Conservation (phyloP, 2,888 invertebrate genomes). For the Eucera pruinosa region DNA sequence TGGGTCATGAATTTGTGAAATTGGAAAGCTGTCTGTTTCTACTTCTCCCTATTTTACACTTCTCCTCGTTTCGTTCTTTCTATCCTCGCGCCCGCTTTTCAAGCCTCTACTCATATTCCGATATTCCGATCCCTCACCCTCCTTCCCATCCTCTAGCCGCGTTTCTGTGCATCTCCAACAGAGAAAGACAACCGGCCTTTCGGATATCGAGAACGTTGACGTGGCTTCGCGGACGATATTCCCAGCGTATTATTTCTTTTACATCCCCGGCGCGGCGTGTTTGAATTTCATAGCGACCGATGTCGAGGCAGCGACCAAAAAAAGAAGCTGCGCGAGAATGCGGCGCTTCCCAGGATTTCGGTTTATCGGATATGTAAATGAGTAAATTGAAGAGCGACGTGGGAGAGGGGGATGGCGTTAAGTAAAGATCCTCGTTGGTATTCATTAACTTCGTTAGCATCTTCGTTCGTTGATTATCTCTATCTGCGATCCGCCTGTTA, state of each 20-base stretch:
- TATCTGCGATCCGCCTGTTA: not conserved
- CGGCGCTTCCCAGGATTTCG: not conserved
- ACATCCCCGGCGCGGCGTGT: not conserved
- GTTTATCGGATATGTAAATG: not conserved
- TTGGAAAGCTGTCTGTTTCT: constrained; percentile 71
- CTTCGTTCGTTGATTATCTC: not conserved
- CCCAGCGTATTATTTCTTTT: constrained; percentile 32
- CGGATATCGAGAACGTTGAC: constrained; percentile 53
- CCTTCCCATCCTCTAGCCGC: not conserved
- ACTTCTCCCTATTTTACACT: constrained; percentile 40
- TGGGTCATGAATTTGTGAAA: constrained; percentile 69
- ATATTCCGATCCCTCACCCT: no score
- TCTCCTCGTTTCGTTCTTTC: constrained; percentile 9
- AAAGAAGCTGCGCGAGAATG: not conserved
- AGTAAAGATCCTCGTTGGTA: constrained; percentile 5
- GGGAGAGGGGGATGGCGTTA: constrained; percentile 8
- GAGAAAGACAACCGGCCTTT: constrained; percentile 48
- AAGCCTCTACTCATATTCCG: not conserved
- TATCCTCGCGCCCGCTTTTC: not conserved
- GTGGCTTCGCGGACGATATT: constrained; percentile 48
- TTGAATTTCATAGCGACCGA: constrained; percentile 13
- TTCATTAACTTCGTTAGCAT: constrained; percentile 10
- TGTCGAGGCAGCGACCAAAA: not conserved
- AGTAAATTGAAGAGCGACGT: not conserved
- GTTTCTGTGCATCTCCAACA: not conserved